Base-by-base conservation (phyloP, 2,888 invertebrate genomes). In the Rhaphigaster nebulosa region DNA sequence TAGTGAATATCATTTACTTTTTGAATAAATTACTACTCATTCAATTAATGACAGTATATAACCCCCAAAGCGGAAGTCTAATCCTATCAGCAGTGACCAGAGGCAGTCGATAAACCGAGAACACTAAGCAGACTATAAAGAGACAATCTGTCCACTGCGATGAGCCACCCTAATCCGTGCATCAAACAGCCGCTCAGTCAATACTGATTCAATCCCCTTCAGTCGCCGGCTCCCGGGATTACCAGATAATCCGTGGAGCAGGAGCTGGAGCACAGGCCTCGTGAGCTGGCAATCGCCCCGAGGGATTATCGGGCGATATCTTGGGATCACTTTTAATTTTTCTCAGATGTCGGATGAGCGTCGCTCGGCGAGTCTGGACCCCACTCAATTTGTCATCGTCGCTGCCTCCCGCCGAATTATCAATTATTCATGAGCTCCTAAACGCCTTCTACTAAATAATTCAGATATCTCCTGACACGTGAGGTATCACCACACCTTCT, bases 381-480 rank as follows among this genome's bases (percentile, higher is more conserved):
- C 41, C 8, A 26, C 84, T 45, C 45, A 84, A 84, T 84, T 84
- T 84, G 84, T 84, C 84, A 84, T 84, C 84, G 84, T n/a, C 45
- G 45, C 84, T n/a, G 45, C 45, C n/a, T 13, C 84, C 45, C 84
- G 20, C 2, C 34, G 20, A 38, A 76, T 38, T 84, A 84, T 84
- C 84, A 84, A 84, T 84, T 84, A 84, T 84, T 84, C 84, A 84
- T 84, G 45, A 84, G 84, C n/a, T 1, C 26, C 84, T 84, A 84
- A 84, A 84, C 84, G 84, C 84, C 84, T 84, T n/a, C 84, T 50
- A 84, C 84, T 84, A 84, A 84, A 84, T 84, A 84, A 84, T 84
- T 84, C 84, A 84, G 84, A 84, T 84, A 50, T 84, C 84, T 50
- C 84, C 45, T 41, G 41, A 41, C 84, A 84, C 84, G 45, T 45